Conservation (phyloP, 2,113 vertebrate genomes). For the Pithys albifrons region DNA sequence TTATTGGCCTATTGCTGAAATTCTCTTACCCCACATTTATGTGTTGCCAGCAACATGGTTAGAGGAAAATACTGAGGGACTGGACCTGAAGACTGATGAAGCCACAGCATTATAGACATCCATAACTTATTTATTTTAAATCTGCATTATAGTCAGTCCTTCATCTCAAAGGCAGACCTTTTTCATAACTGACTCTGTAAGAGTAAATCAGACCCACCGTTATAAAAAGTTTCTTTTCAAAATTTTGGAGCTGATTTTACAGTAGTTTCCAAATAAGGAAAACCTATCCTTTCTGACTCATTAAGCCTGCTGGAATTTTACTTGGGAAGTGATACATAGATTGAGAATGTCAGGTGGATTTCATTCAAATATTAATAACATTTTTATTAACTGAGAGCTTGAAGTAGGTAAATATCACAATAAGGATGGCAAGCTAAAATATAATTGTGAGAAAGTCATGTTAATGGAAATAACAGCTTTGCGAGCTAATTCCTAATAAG, state of each 20-base stretch:
- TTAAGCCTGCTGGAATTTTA: not conserved
- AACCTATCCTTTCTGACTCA: not conserved
- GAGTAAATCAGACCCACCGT: not conserved
- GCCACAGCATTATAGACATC: not conserved
- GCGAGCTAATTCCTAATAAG: not conserved
- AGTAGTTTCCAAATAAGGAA: not conserved
- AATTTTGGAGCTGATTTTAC: not conserved
- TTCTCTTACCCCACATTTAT: not conserved
- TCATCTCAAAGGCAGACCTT: not conserved
- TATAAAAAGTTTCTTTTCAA: not conserved
- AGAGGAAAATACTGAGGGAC: not conserved
- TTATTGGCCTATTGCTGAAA: not conserved
- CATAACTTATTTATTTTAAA: not conserved
- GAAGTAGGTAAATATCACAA: not conserved
- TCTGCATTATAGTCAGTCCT: not conserved
- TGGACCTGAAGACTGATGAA: not conserved
- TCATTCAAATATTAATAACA: not conserved
- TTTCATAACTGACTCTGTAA: not conserved
- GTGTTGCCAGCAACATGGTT: not conserved
- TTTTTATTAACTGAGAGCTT: not conserved
- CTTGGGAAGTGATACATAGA: not conserved
- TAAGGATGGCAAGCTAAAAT: not conserved
- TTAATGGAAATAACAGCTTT: not conserved
- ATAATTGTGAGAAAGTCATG: not conserved
- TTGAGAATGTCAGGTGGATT: not conserved